These are phyloP conservation scores for Boloria selene DNA, from an alignment of 2,888 invertebrate species.

Conservation along the genomic window DNA sequence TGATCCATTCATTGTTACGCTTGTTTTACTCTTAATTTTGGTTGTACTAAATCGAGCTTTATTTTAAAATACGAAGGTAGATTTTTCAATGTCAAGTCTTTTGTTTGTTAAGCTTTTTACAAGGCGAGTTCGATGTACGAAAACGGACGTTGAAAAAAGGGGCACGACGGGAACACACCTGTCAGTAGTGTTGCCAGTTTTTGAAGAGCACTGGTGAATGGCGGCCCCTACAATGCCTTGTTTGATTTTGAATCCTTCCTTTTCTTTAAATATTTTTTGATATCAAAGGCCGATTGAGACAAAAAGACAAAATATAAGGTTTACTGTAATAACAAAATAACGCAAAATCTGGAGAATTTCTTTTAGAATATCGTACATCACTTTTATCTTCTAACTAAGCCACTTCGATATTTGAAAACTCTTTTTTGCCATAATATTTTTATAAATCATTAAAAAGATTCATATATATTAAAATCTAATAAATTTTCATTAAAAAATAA, in stretches of 20 bases:
- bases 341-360: too few relatives aligned
- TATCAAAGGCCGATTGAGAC: constrained; percentile 18
- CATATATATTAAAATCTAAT: constrained; percentile 19
- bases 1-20: constrained; percentile 78
- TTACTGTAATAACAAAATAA: neutral
- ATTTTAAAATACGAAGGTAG: constrained; percentile 31
- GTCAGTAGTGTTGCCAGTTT: constrained; percentile 81
- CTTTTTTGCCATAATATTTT: too few relatives aligned
- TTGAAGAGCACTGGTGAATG: constrained; percentile 78
- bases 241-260: constrained; percentile 54
- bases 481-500: constrained; percentile 40
- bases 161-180: constrained; percentile 81
- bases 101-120: constrained; percentile 49
- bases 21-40: constrained; percentile 54
- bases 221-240: constrained; percentile 63
- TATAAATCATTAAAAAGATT: neutral
- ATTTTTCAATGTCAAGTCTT: constrained; percentile 32
- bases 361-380: too few relatives aligned
- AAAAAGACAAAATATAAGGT: constrained; percentile 1
- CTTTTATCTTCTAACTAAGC: too few relatives aligned
- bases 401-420: too few relatives aligned
- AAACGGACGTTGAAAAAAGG: constrained; percentile 81
- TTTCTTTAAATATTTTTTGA: constrained; percentile 14
- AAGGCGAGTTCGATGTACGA: constrained; percentile 50
- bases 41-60: constrained; percentile 48